Conservation (phyloP, 1,140 invertebrate genomes). For the Holotrichia oblita region DNA sequence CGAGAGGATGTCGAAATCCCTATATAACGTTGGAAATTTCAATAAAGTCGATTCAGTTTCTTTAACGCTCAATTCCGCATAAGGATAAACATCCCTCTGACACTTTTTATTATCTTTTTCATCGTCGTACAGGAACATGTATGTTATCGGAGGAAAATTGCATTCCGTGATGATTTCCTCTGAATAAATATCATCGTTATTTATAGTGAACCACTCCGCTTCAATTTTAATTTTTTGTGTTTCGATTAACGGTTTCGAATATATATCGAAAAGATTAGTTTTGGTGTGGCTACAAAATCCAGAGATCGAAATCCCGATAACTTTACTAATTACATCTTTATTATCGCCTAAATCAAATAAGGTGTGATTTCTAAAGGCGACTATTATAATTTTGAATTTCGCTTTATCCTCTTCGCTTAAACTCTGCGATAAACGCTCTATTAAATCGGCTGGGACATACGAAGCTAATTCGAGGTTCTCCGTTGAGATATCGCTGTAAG, state of each 20-base stretch:
- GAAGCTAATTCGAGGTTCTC: conserved; percentile 35
- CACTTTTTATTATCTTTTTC: neutral
- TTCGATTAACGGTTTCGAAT: neutral
- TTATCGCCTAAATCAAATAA: neutral
- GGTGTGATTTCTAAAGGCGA: neutral
- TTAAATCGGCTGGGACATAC: conserved; percentile 3
- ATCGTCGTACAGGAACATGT: conserved; percentile 22
- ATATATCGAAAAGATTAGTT: conserved; percentile 9
- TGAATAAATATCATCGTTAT: conserved; percentile 19
- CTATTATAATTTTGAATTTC: conserved; percentile 3
- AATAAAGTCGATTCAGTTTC: neutral
- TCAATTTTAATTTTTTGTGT: neutral
- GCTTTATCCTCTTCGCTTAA: neutral
- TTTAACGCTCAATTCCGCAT: conserved; percentile 26
- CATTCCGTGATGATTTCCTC: conserved; percentile 1
- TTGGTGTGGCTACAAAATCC: conserved; percentile 10
- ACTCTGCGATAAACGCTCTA: neutral
- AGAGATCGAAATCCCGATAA: neutral
- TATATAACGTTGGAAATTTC: neutral
- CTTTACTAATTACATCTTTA: neutral
- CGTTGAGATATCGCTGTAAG: neutral
- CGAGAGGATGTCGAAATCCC: neutral
- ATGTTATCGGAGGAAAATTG: neutral
- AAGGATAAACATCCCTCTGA: neutral
- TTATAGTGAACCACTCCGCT: conserved; percentile 9